A percentile compares a stretch with the other conserved stretches of the same genome.
Conservation (phyloP, 2,113 vertebrate genomes). For the Gorsachius goisagi region DNA sequence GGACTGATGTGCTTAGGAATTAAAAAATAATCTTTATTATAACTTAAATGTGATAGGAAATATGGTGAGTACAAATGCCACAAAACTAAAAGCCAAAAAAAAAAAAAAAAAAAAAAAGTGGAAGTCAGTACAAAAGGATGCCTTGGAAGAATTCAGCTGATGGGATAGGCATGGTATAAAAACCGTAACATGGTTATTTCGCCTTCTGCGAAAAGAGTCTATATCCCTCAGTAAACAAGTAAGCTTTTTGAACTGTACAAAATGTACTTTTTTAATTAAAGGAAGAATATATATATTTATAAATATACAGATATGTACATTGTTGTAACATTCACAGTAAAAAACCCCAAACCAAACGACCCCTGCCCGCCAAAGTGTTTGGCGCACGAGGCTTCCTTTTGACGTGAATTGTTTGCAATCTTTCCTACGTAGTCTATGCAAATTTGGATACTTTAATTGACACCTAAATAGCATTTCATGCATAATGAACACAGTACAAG, state of each 20-base stretch:
- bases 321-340: constrained; percentile 69
- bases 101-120: constrained; percentile 18
- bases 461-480: constrained; percentile 64
- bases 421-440: constrained; percentile 44
- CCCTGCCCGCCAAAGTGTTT: constrained; percentile 47
- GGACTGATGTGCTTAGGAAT: constrained; percentile 72
- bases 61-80: constrained; percentile 74
- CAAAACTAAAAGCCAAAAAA: constrained; percentile 59
- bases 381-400: constrained; percentile 44
- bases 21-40: constrained; percentile 99
- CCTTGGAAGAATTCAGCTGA: constrained; percentile 48
- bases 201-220: constrained; percentile 46
- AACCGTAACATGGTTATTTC: constrained; percentile 36
- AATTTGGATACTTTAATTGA: constrained; percentile 61
- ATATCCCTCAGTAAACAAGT: constrained; percentile 34
- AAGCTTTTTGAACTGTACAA: constrained; percentile 60
- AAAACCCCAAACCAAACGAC: background rate
- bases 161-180: constrained; percentile 59
- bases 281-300: constrained; percentile 75
- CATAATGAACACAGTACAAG: constrained; percentile 47
- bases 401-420: constrained; percentile 33
- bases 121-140: constrained; percentile 62
- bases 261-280: constrained; percentile 69
- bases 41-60: constrained; percentile 81
- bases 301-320: constrained; percentile 77